Base-by-base conservation (phyloP, 2,113 vertebrate genomes). In the Polypterus bichir region DNA sequence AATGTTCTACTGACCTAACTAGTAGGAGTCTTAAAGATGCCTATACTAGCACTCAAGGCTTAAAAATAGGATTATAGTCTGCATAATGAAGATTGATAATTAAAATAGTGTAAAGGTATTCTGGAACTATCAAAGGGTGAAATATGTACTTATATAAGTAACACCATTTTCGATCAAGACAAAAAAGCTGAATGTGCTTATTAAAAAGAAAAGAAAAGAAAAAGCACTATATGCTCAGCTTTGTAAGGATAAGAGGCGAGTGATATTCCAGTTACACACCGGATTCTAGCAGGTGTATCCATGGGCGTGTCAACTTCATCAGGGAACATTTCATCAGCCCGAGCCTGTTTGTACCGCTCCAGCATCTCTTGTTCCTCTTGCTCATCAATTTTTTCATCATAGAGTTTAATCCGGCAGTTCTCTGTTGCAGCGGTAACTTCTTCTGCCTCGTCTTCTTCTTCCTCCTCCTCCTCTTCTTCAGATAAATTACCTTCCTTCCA, bases 261-360 rank as follows among this genome's bases (percentile, higher is more conserved):
- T 60, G 11, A 27, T 5, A 7, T 5, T 4, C 4, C 62, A 45
- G 3, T 9, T n/a, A 59, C 79, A 70, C 49, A 97, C 96, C 95
- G 83, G 71, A 86, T 79, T 74, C 85, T 87, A 57, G 94, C 91
- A 6, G 83, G 44, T 5, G 79, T 49, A 0, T 96, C 88, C 1
- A 89, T 79, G 1, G 96, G 96, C 0, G 95, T 98, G 77, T 98
- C 95, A 74, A 98, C 80, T 79, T 99, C 96, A 64, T 99, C 96
- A 0, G 96, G 95, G 70, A 99, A 99, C 86, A 93, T 84, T 63
- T 91, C 90, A 66, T 99, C 88, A 55, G 91, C 76, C 8, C 93
- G 84, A 63, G 94, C 90, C 67, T 95, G 87, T n/a, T 87, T 86
- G 66, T 97, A 94, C 66, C 78, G 91, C 74, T 89, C 86, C 57